Percentiles rank a stretch among this genome's conserved stretches.
phyloP scores from a whole-genome alignment of 2,888 invertebrate genomes.

The Hypolimnas misippus region DNA sequence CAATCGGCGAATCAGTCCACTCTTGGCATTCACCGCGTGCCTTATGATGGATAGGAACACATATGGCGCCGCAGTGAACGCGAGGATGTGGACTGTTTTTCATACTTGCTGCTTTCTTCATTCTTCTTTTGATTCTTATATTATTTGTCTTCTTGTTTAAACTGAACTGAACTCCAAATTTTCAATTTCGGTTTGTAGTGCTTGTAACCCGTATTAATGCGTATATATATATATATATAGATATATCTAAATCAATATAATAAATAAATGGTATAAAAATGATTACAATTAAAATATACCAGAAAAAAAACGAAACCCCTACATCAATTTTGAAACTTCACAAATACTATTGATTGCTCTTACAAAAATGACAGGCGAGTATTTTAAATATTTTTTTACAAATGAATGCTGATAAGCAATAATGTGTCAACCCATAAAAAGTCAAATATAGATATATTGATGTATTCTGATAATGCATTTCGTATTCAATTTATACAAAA shows the following conservation, averaged over 20 bases:
- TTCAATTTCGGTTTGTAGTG: too few relatives aligned
- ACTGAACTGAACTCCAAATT: neutral
- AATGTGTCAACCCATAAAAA: too few relatives aligned
- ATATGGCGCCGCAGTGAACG: slow-evolving; percentile 98
- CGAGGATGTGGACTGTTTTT: slow-evolving; percentile 90
- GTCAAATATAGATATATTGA: too few relatives aligned
- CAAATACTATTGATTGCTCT: neutral
- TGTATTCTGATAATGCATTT: too few relatives aligned
- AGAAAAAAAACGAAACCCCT: neutral
- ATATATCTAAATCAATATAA: too few relatives aligned
- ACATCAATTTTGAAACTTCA: neutral
- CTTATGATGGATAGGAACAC: slow-evolving; percentile 92
- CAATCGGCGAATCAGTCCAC: slow-evolving; percentile 85
- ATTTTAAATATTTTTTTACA: neutral
- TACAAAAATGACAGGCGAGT: neutral
- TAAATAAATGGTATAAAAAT: neutral
- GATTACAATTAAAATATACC: neutral
- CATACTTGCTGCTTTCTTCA: slow-evolving; percentile 21
- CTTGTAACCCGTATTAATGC: too few relatives aligned
- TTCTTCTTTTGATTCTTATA: slow-evolving; percentile 36
- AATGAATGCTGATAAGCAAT: too few relatives aligned
- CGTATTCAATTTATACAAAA: too few relatives aligned
- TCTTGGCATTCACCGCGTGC: slow-evolving; percentile 99
- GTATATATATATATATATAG: too few relatives aligned
- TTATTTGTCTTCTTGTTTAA: slow-evolving; percentile 7